phyloP scores from a whole-genome alignment of 2,888 invertebrate species.

The Drosophila crucigera region DNA sequence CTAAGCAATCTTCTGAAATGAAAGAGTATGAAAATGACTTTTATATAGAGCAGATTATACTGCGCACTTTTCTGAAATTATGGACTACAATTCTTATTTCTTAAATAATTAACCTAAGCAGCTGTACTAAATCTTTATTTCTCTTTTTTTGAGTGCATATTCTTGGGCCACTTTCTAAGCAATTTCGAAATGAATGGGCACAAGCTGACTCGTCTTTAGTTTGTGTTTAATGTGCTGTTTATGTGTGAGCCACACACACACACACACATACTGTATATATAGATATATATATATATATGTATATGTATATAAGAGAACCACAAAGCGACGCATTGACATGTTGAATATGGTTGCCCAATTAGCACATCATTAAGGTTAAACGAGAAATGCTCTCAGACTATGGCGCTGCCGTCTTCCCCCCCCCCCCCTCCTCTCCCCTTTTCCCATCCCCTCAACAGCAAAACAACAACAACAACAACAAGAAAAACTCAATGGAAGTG shows the following conservation, averaged over 20 bases:
- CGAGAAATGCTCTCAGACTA: conserved; percentile 41
- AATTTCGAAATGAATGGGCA: conserved; percentile 33
- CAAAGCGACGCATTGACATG: conserved; percentile 64
- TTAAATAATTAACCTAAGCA: neutral
- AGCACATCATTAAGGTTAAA: conserved; percentile 77
- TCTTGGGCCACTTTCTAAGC: conserved; percentile 46
- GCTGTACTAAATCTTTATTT: neutral
- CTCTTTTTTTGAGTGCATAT: conserved; percentile 1
- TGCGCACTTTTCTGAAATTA: neutral
- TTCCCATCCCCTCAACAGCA: neutral
- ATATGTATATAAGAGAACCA: conserved; percentile 20
- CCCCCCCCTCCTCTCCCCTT: neutral
- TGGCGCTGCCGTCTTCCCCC: neutral
- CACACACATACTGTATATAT: neutral
- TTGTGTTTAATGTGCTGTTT: conserved; percentile 67
- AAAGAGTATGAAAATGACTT: neutral
- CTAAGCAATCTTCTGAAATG: neutral
- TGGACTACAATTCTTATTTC: neutral
- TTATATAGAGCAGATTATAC: neutral
- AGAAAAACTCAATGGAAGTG: conserved; percentile 59
- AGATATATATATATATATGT: neutral
- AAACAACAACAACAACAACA: too few relatives aligned
- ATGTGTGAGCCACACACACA: conserved; percentile 51
- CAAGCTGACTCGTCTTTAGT: conserved; percentile 17
- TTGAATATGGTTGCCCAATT: conserved; percentile 67